Base-by-base conservation (phyloP, 2,113 vertebrate species). In the Phoxinus phoxinus region DNA sequence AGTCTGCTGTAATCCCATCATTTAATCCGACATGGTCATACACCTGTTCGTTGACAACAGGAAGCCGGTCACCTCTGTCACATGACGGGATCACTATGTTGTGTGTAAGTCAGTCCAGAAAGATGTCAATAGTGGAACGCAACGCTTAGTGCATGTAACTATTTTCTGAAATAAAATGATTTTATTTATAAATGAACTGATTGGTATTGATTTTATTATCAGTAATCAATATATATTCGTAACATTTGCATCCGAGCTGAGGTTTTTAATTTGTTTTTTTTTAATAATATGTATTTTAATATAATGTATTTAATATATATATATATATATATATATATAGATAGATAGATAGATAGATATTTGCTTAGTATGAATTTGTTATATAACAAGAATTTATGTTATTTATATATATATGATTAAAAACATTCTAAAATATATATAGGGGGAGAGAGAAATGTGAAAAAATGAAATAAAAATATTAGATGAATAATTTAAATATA, bases 1-100 rank as follows among this genome's bases (percentile, higher is more conserved):
- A 92, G 92, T 91, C 90, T 90, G 89, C 91, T 88, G 90, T 92
- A 93, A 93, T 94, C 93, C 91, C 90, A 91, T 94, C 87, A 90
- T 32, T 77, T 86, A 88, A 81, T 76, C 85, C 4, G 0, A 35
- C 84, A 81, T 88, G 86, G 85, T 90, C 81, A 87, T 76, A 88
- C 90, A 92, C 91, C 89, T 53, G 88, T 90, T 91, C 85, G 89
- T 87, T 92, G 88, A 93, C 86, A 82, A 91, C 41, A 86, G 71
- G 71, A 67, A 90, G 11, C 65, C 86, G 75, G 85, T 92, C 90
- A 75, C 72, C 53, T 89, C 59, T n/a, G 32, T 82, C 77, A 78
- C 80, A 32, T 72, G 81, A 76, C 63, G 25, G 19, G 30, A 41
- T 51, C 48, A 73, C 30, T 59, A 7, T 23, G 67, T 12, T 19